phyloP scores from a whole-genome alignment of 2,797 vertebrate species.

The Perodicticus potto region DNA sequence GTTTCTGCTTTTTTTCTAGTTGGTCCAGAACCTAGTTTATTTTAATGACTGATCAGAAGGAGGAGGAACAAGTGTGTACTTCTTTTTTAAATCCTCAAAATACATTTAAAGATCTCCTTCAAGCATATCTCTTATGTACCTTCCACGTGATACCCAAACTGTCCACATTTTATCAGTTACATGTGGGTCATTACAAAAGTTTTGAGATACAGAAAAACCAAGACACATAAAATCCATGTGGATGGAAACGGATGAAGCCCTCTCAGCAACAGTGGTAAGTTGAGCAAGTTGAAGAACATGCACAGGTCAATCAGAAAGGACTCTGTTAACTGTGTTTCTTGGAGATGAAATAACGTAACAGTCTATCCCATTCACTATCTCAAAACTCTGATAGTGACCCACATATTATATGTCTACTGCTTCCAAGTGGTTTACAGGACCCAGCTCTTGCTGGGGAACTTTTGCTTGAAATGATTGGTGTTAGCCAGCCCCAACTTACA shows the following conservation, averaged over 20 bases:
- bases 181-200: no score
- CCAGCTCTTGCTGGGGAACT: background rate
- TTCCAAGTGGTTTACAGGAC: background rate
- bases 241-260: no score
- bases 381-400: no score
- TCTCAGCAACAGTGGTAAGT: no score
- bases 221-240: no score
- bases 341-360: no score
- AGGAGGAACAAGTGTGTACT: background rate
- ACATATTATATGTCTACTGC: background rate
- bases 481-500: background rate
- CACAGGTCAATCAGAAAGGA: no score
- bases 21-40: conserved; percentile 28
- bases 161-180: background rate
- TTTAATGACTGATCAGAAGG: background rate
- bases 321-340: no score
- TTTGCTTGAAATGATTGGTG: background rate
- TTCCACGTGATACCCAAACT: background rate
- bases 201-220: no score
- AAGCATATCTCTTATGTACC: background rate
- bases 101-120: background rate
- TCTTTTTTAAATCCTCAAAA: background rate
- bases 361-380: no score
- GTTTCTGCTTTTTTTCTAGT: background rate
- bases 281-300: no score